Conservation (phyloP, 2,113 vertebrate genomes). For the Lycocorax pyrrhopterus region DNA sequence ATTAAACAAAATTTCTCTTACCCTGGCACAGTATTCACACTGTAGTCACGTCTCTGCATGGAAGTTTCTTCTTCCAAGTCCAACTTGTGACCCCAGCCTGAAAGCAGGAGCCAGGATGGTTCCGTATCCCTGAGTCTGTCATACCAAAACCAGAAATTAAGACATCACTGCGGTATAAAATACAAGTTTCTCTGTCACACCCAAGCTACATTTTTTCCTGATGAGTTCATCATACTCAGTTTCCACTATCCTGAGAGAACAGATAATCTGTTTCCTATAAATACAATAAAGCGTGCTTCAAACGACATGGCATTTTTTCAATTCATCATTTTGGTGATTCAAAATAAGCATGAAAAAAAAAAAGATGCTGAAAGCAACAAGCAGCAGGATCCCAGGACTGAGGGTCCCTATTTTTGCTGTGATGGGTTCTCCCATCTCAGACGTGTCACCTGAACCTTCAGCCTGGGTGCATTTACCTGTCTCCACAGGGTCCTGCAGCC, state of each 20-base stretch:
- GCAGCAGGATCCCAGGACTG: background rate
- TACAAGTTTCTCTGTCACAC: constrained; percentile 12
- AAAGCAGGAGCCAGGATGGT: background rate
- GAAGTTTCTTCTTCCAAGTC: background rate
- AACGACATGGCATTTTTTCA: background rate
- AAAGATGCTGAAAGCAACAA: background rate
- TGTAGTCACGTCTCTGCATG: background rate
- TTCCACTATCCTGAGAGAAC: background rate
- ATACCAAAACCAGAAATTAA: background rate
- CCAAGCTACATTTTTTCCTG: constrained; percentile 25
- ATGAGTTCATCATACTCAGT: constrained; percentile 3
- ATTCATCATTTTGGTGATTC: background rate
- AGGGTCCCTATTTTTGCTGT: background rate
- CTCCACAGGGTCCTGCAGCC: background rate
- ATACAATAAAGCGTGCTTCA: background rate
- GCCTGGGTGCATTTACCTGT: background rate
- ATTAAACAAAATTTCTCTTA: background rate
- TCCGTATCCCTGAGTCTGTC: background rate
- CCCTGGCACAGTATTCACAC: background rate
- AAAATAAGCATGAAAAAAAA: background rate
- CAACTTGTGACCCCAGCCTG: background rate
- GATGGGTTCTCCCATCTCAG: background rate
- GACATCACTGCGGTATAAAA: background rate
- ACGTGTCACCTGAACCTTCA: background rate
- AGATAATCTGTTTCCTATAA: constrained; percentile 17